These are phyloP conservation scores for Escarpia spicata DNA, from an alignment of 2,888 invertebrate genomes.

Conservation along the genomic window DNA sequence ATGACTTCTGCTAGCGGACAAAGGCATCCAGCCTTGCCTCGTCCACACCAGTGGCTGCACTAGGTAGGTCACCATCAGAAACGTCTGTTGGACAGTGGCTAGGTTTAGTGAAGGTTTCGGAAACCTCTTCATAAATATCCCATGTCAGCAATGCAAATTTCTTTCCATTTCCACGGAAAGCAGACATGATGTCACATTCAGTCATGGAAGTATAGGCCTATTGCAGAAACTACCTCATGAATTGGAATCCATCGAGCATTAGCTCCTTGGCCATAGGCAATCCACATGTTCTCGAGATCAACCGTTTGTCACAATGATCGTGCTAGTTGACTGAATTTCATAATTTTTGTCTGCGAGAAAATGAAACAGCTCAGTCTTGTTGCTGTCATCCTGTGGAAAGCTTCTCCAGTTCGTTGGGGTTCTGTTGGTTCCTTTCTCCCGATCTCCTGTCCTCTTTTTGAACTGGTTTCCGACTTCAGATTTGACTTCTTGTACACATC, in stretches of 20 bases:
- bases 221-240: slow-evolving; percentile 35
- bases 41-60: slow-evolving; percentile 32
- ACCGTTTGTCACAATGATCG: neutral
- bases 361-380: no score
- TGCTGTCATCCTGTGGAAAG: no score
- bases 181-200: slow-evolving; percentile 36
- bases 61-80: no score
- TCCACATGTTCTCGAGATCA: slow-evolving; percentile 36
- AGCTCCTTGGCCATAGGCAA: slow-evolving; percentile 40
- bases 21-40: slow-evolving; percentile 41
- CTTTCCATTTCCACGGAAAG: slow-evolving; percentile 42
- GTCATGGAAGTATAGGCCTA: slow-evolving; percentile 43
- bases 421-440: no score
- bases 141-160: slow-evolving; percentile 43
- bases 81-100: no score
- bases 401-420: no score
- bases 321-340: no score
- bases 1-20: slow-evolving; percentile 40
- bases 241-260: slow-evolving; percentile 39
- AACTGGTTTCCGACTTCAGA: slow-evolving; percentile 22
- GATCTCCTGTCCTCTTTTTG: no score
- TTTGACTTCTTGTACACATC: slow-evolving; percentile 24
- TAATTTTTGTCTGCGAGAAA: no score
- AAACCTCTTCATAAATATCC: neutral
- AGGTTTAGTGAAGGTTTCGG: no score